phyloP scores from a whole-genome alignment of 2,888 invertebrate genomes.

The Tetropium fuscum region DNA sequence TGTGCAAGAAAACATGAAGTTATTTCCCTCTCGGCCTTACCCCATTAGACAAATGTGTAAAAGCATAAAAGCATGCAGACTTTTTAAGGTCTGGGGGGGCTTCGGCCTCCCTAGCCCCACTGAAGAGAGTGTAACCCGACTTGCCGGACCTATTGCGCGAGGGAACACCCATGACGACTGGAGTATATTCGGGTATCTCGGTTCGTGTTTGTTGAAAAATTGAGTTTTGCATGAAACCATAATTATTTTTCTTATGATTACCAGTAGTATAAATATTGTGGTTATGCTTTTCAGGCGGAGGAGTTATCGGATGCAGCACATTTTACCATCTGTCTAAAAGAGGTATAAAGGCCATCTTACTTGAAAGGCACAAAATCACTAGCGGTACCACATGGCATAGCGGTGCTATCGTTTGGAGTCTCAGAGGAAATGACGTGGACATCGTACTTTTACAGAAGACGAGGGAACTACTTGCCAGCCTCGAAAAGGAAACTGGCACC shows the following conservation, averaged over 20 bases:
- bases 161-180: too few species aligned
- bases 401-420: conserved; percentile 61
- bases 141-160: too few species aligned
- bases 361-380: conserved; percentile 49
- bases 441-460: conserved; percentile 82
- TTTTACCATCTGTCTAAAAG: conserved; percentile 50
- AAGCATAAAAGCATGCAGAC: too few species aligned
- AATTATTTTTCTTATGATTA: not conserved
- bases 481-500: conserved; percentile 84
- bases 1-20: too few species aligned
- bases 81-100: too few species aligned
- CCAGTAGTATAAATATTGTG: not conserved
- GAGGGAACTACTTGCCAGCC: conserved; percentile 73
- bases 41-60: too few species aligned
- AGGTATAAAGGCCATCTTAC: conserved; percentile 47
- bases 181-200: too few species aligned
- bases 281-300: conserved; percentile 46
- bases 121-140: too few species aligned
- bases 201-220: too few species aligned
- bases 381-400: conserved; percentile 54
- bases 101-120: too few species aligned
- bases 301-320: conserved; percentile 49
- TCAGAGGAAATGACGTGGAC: conserved; percentile 87
- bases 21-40: too few species aligned
- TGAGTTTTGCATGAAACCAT: not conserved